Percentiles rank a stretch among this genome's conserved stretches.
Evolutionary conservation across 2,797 vertebrate genomes (phyloP).

Genomic region (Rachycentron canadum): DNA sequence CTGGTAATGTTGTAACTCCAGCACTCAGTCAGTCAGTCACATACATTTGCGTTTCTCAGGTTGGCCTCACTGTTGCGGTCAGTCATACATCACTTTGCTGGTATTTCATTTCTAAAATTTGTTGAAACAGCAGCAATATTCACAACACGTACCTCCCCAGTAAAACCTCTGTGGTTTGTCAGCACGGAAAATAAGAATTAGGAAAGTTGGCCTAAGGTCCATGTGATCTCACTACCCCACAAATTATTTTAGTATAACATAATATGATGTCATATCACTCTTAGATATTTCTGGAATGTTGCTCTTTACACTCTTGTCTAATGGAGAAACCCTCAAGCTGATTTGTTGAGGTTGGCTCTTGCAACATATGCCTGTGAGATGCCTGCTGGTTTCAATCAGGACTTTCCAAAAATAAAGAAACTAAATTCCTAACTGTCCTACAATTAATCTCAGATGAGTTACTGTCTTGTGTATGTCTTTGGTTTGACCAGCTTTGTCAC

Average conservation of each 20-base stretch:
- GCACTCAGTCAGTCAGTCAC: too few species aligned
- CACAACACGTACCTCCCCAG: conserved; percentile 57
- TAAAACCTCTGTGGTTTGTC: conserved; percentile 64
- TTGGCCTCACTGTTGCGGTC: background rate
- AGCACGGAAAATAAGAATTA: conserved; percentile 67
- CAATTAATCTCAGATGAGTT: conserved; percentile 70
- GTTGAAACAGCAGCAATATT: conserved; percentile 66
- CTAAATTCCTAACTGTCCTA: conserved; percentile 65
- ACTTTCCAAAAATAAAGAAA: conserved; percentile 77
- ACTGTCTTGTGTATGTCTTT: conserved; percentile 53
- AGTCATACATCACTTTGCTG: conserved; percentile 44
- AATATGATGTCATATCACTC: conserved; percentile 76
- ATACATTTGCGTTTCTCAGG: background rate
- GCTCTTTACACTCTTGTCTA: conserved; percentile 55
- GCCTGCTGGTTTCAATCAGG: conserved; percentile 77
- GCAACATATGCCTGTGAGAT: conserved; percentile 50
- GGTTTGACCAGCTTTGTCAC: conserved; percentile 51
- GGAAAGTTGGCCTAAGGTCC: conserved; percentile 61
- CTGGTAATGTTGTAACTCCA: background rate
- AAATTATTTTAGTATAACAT: conserved; percentile 69
- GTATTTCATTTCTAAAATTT: conserved; percentile 56
- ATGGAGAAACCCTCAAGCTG: conserved; percentile 55
- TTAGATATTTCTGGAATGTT: conserved; percentile 79
- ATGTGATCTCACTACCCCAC: conserved; percentile 74
- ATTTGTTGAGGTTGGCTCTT: conserved; percentile 78